A percentile compares a stretch with the other conserved stretches of the same genome.
Conservation (phyloP, 2,113 vertebrate genomes). For the Aptenodytes patagonicus region DNA sequence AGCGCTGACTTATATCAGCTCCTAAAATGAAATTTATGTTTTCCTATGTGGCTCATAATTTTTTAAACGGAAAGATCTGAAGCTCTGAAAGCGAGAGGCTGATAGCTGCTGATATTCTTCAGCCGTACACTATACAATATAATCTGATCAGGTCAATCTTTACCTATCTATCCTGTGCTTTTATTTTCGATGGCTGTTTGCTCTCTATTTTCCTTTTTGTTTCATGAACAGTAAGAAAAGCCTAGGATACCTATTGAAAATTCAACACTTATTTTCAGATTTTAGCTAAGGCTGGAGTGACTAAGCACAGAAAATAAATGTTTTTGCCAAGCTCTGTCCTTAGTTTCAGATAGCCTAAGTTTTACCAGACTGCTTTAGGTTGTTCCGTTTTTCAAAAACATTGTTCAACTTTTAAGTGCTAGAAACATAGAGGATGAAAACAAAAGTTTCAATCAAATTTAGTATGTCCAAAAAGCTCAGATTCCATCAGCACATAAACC, state of each 20-base stretch:
- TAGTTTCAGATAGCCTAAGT: background rate
- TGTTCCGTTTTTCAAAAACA: background rate
- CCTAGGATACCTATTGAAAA: background rate
- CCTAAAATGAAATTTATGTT: background rate
- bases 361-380: background rate
- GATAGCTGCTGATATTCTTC: background rate
- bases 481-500: background rate
- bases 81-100: background rate
- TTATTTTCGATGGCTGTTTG: background rate
- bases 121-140: background rate
- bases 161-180: background rate
- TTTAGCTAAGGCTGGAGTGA: background rate
- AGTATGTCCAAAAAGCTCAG: background rate
- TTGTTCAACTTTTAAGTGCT: background rate
- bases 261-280: background rate
- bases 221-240: background rate
- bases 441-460: background rate
- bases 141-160: background rate
- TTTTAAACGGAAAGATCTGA: background rate
- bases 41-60: background rate
- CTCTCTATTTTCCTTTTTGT: background rate
- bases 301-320: background rate
- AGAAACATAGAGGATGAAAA: background rate
- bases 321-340: background rate
- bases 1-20: background rate